Conservation (phyloP, 2,888 invertebrate genomes). For the Sarcophaga caerulescens region DNA sequence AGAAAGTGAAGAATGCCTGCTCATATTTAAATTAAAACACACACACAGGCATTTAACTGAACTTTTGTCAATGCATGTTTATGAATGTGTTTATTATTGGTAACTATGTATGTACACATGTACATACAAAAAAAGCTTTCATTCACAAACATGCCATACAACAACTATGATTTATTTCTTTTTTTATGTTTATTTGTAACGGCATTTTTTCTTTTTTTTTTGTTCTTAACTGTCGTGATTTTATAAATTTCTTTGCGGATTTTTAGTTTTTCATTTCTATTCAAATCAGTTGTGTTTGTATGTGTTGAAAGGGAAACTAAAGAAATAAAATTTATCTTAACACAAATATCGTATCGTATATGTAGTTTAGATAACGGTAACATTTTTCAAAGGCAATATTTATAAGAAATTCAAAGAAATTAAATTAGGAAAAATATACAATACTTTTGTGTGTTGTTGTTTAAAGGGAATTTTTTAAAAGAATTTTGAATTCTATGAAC, state of each 20-base stretch:
- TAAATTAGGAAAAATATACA: too few relatives aligned
- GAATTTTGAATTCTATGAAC: too few relatives aligned
- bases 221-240: background rate
- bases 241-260: background rate
- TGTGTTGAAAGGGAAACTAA: background rate
- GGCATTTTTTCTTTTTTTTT: background rate
- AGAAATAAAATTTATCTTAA: background rate
- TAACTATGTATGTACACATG: background rate
- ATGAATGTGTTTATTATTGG: background rate
- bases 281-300: background rate
- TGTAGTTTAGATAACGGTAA: background rate
- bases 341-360: background rate
- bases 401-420: background rate
- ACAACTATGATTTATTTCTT: background rate
- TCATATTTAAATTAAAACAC: constrained; percentile 24
- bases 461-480: too few relatives aligned
- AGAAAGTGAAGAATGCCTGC: constrained; percentile 18
- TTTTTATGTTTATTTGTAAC: background rate
- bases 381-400: too few relatives aligned
- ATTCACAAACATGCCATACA: background rate
- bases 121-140: too few relatives aligned
- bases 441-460: too few relatives aligned
- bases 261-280: background rate
- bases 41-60: background rate
- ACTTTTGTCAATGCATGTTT: background rate